Conservation (phyloP, 2,797 vertebrate genomes). For the Paedocypris micromegethes region DNA sequence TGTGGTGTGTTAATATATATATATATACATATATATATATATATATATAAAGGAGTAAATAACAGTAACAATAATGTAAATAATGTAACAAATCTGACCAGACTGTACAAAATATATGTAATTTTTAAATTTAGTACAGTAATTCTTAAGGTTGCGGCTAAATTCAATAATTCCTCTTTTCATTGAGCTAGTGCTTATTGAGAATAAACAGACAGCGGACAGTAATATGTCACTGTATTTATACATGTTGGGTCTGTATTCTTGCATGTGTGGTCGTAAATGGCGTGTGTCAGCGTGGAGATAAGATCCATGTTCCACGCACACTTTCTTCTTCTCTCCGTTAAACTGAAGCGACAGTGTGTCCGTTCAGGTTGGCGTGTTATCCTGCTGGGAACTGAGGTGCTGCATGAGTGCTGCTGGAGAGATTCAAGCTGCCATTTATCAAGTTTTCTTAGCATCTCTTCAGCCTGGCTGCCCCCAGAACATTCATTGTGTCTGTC, state of each 20-base stretch:
- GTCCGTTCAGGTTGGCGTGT: slow-evolving; percentile 43
- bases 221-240: slow-evolving; percentile 25
- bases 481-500: slow-evolving; percentile 40
- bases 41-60: no score
- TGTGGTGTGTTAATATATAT: no score
- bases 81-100: no score
- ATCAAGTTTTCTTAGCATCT: slow-evolving; percentile 53
- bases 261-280: slow-evolving; percentile 25
- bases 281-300: slow-evolving; percentile 26
- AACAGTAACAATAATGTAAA: no score
- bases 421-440: slow-evolving; percentile 51
- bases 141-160: slow-evolving; percentile 19
- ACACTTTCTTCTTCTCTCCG: slow-evolving; percentile 17
- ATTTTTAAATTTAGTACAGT: background rate
- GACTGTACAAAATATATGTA: no score
- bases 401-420: slow-evolving; percentile 44
- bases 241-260: slow-evolving; percentile 18
- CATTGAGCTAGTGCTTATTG: slow-evolving; percentile 34
- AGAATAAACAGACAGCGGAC: slow-evolving; percentile 33
- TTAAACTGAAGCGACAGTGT: slow-evolving; percentile 47
- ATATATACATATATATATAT: no score
- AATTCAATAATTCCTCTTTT: slow-evolving; percentile 43
- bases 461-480: slow-evolving; percentile 42
- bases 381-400: slow-evolving; percentile 44
- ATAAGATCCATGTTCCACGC: slow-evolving; percentile 14